These are phyloP conservation scores for Denticeps clupeoides DNA, from an alignment of 2,797 vertebrate genomes.

Conservation along the genomic window DNA sequence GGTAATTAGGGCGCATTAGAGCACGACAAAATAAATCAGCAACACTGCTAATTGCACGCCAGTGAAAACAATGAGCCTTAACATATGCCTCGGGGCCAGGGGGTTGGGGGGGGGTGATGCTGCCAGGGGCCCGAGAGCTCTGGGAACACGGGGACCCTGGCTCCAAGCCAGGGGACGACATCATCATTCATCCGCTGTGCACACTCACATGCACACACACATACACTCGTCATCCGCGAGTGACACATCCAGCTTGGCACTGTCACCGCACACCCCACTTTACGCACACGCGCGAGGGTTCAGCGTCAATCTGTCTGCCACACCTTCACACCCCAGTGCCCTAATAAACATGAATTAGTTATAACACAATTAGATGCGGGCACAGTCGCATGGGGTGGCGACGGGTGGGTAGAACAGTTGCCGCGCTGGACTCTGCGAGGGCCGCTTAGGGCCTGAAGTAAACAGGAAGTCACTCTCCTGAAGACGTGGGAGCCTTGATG, in stretches of 20 bases:
- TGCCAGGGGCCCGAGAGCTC: conserved; percentile 38
- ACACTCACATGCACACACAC: neutral
- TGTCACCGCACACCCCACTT: conserved; percentile 36
- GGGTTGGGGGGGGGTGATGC: conserved; percentile 45
- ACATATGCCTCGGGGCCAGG: conserved; percentile 67
- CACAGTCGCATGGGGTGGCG: too few species aligned
- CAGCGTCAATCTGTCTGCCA: conserved; percentile 39
- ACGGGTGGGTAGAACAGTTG: too few species aligned
- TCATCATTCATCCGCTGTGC: conserved; percentile 27
- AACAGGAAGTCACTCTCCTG: conserved; percentile 3
- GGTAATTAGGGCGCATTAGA: conserved; percentile 76
- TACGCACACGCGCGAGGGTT: conserved; percentile 20
- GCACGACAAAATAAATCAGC: conserved; percentile 74
- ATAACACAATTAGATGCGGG: conserved; percentile 53
- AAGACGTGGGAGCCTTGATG: neutral
- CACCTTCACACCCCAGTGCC: conserved; percentile 52
- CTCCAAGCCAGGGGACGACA: conserved; percentile 55
- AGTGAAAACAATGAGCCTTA: conserved; percentile 76
- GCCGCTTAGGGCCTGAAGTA: conserved; percentile 6
- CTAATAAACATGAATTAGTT: conserved; percentile 69
- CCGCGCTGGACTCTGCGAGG: neutral
- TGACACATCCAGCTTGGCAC: conserved; percentile 51
- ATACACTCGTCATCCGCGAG: conserved; percentile 31
- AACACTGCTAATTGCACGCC: conserved; percentile 81
- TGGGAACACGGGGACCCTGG: conserved; percentile 41